These are phyloP conservation scores for Disparrhopalites patrizii DNA, from an alignment of 2,888 invertebrate species.

Conservation along the genomic window DNA sequence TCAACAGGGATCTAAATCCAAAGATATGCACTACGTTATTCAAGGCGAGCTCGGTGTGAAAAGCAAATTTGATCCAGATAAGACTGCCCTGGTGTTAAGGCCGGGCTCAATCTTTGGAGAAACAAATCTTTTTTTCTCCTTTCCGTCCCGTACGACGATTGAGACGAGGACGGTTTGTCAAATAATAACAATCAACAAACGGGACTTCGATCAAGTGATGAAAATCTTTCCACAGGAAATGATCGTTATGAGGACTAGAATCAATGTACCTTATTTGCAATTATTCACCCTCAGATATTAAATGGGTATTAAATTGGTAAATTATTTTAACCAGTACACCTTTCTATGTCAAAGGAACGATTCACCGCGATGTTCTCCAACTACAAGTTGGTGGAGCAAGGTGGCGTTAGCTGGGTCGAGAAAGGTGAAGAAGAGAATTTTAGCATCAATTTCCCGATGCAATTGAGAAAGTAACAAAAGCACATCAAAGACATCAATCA, in stretches of 20 bases:
- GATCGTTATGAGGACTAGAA: constrained; percentile 24
- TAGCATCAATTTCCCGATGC: constrained; percentile 16
- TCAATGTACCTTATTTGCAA: constrained; percentile 30
- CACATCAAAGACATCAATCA: too few species aligned
- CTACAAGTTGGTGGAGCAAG: constrained; percentile 29
- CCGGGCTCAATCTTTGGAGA: constrained; percentile 42
- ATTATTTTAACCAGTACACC: background rate
- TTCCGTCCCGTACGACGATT: constrained; percentile 30
- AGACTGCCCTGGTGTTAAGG: constrained; percentile 30
- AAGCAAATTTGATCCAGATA: constrained; percentile 20
- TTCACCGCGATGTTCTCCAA: constrained; percentile 23
- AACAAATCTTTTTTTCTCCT: constrained; percentile 36
- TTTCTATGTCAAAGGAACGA: constrained; percentile 4
- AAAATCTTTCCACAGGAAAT: constrained; percentile 30
- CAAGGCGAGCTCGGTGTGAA: constrained; percentile 37
- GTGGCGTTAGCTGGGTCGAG: constrained; percentile 34
- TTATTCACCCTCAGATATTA: background rate
- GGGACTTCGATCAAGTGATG: constrained; percentile 32
- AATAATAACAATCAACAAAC: constrained; percentile 33
- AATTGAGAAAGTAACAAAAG: constrained; percentile 4
- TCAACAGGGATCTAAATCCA: constrained; percentile 28
- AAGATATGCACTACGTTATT: constrained; percentile 38
- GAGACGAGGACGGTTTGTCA: constrained; percentile 38
- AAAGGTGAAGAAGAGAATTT: background rate
- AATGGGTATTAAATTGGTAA: background rate